Evolutionary conservation across 2,797 vertebrate species (phyloP).

Genomic region (Oophaga sylvatica): DNA sequence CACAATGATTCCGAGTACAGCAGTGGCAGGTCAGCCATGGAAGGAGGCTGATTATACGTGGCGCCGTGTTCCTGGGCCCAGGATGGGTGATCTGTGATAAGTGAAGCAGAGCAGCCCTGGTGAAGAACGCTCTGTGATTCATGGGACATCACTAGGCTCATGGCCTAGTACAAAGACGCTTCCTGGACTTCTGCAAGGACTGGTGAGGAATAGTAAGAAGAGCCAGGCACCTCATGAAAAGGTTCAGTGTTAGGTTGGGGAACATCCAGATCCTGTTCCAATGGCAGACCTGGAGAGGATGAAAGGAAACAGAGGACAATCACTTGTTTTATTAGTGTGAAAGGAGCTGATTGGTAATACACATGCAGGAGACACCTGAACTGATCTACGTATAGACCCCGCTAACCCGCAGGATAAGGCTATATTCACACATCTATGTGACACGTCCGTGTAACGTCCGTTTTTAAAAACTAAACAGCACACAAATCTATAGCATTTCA

Average conservation of each 20-base stretch:
- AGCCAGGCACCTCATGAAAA: constrained; percentile 48
- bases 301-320: constrained; percentile 36
- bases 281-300: constrained; percentile 39
- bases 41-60: constrained; percentile 1
- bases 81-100: constrained; percentile 35
- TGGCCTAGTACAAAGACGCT: constrained; percentile 50
- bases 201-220: constrained; percentile 58
- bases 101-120: constrained; percentile 21
- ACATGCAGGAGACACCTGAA: background rate
- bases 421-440: no score
- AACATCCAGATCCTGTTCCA: constrained; percentile 53
- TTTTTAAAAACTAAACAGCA: no score
- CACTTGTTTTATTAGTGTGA: constrained; percentile 42
- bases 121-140: constrained; percentile 50
- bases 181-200: constrained; percentile 53
- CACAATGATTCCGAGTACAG: background rate
- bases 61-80: constrained; percentile 18
- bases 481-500: no score
- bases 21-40: constrained; percentile 12
- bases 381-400: background rate
- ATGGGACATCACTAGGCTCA: constrained; percentile 43
- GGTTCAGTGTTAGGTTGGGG: constrained; percentile 50
- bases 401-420: background rate
- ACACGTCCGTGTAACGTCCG: no score
- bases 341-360: background rate